Evolutionary conservation across 2,888 invertebrate species (phyloP).

Genomic region (Thyatira batis): DNA sequence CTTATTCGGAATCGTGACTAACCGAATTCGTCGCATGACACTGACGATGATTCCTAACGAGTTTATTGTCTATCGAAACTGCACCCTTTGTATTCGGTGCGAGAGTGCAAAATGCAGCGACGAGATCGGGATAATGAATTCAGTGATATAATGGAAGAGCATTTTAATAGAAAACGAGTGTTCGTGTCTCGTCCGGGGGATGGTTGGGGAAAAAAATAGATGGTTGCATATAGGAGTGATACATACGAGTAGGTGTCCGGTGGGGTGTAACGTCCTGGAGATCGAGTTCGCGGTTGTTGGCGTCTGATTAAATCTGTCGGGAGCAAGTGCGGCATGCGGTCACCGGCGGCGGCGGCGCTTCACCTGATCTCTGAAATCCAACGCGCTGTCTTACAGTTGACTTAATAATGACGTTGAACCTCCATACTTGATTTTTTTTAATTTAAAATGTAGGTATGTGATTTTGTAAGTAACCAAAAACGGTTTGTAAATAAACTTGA

Average conservation of each 20-base stretch:
- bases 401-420: constrained; percentile 4
- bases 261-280: constrained; percentile 50
- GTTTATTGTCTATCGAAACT: constrained; percentile 19
- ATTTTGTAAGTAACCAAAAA: too few species aligned
- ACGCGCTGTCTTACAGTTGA: constrained; percentile 7
- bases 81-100: constrained; percentile 21
- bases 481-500: too few species aligned
- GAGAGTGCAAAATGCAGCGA: constrained; percentile 6
- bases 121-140: constrained; percentile 16
- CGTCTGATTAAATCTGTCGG: constrained; percentile 63
- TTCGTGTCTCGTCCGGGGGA: constrained; percentile 26
- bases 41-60: constrained; percentile 28
- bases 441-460: too few species aligned
- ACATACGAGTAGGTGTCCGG: constrained; percentile 33
- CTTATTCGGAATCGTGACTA: constrained; percentile 54
- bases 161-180: constrained; percentile 33
- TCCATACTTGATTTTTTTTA: constrained; percentile 4
- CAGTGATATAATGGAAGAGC: constrained; percentile 11
- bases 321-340: constrained; percentile 50
- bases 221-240: constrained; percentile 25
- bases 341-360: constrained; percentile 23
- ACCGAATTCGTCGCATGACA: constrained; percentile 44
- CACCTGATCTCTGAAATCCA: constrained; percentile 6
- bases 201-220: constrained; percentile 22
- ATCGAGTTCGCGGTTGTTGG: constrained; percentile 60